Percentiles rank a stretch among this genome's conserved stretches.
Conservation (phyloP, 2,888 invertebrate genomes). For the Drosophila suboccidentalis region DNA sequence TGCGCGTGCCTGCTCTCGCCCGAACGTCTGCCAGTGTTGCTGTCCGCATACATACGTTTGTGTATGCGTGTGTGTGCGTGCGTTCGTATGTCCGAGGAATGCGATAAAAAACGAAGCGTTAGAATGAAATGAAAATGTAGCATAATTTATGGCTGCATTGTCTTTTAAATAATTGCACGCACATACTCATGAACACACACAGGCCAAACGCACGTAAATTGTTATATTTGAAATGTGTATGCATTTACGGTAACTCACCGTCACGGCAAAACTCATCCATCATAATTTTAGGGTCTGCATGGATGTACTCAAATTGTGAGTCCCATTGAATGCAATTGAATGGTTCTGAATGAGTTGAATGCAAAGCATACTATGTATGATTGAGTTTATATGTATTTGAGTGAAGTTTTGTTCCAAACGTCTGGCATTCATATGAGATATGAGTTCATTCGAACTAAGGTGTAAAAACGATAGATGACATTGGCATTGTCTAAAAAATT, state of each 20-base stretch:
- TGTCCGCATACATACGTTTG: constrained; percentile 8
- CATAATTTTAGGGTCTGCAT: too few species aligned
- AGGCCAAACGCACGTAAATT: constrained; percentile 32
- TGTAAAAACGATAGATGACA: too few species aligned
- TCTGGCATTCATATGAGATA: too few species aligned
- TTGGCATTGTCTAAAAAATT: too few species aligned
- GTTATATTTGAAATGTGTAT: constrained; percentile 65
- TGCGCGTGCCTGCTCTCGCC: constrained; percentile 50
- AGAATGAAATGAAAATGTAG: constrained; percentile 81
- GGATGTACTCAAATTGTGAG: too few species aligned
- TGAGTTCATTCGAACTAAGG: too few species aligned
- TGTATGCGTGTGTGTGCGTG: constrained; percentile 15
- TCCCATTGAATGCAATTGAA: too few species aligned
- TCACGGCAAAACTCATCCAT: constrained; percentile 21
- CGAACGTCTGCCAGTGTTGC: constrained; percentile 14
- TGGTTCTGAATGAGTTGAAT: too few species aligned
- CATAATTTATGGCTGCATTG: constrained; percentile 81
- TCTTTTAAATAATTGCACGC: constrained; percentile 81
- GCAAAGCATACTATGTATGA: too few species aligned
- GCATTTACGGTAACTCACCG: constrained; percentile 68
- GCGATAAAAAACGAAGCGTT: constrained; percentile 80
- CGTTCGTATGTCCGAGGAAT: constrained; percentile 67
- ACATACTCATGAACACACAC: constrained; percentile 32
- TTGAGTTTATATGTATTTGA: too few species aligned
- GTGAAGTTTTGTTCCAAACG: too few species aligned